These are phyloP conservation scores for Peromyscus polionotus DNA, from an alignment of 2,113 vertebrate genomes.

Conservation along the genomic window DNA sequence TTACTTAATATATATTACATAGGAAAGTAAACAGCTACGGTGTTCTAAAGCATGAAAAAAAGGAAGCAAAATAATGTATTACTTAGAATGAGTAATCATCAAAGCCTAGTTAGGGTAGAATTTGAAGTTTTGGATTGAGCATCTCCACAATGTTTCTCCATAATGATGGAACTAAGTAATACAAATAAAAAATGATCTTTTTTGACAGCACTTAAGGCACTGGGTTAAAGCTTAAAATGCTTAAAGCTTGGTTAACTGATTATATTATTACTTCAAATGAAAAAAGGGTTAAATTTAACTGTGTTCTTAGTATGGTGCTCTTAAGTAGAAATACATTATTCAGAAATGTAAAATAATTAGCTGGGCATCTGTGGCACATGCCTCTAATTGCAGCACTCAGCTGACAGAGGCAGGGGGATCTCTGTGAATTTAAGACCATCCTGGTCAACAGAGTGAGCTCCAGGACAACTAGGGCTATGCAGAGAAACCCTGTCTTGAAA, in stretches of 20 bases:
- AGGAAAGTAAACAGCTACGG: conserved; percentile 32
- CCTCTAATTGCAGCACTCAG: background rate
- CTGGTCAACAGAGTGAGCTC: background rate
- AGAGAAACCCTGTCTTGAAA: background rate
- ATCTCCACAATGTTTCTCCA: background rate
- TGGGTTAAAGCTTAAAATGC: background rate
- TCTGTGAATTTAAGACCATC: background rate
- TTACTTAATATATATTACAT: conserved; percentile 29
- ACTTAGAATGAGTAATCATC: conserved; percentile 2
- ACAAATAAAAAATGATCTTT: background rate
- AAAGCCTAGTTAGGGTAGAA: conserved; percentile 56
- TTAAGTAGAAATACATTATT: conserved; percentile 26
- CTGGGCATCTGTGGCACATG: background rate
- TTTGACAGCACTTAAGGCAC: background rate
- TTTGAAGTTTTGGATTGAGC: background rate
- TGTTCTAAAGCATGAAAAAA: background rate
- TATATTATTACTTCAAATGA: background rate
- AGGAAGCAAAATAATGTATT: conserved; percentile 29
- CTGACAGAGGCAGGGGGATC: background rate
- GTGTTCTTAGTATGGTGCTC: background rate
- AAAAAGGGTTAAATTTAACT: conserved; percentile 21
- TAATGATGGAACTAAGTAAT: background rate
- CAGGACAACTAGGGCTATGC: background rate
- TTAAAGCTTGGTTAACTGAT: background rate
- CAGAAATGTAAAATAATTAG: conserved; percentile 26